Conservation (phyloP, 2,888 invertebrate genomes). For the Cremastinae sp. region DNA sequence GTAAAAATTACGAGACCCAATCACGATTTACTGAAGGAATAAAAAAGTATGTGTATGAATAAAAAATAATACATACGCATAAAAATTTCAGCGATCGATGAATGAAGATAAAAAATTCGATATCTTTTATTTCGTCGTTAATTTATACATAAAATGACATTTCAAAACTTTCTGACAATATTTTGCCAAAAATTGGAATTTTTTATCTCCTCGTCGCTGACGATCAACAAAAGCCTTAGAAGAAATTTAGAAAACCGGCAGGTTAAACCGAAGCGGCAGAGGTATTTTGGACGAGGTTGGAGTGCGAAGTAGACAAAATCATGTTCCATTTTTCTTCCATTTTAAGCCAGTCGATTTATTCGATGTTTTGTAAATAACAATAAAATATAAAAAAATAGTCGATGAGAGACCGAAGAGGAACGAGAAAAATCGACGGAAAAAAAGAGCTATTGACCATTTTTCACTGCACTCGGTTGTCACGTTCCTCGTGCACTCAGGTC, state of each 20-base stretch:
- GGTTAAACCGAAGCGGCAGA: constrained; percentile 80
- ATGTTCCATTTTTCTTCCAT: constrained; percentile 9
- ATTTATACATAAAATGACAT: constrained; percentile 1
- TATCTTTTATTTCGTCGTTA: background rate
- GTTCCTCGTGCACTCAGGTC: constrained; percentile 64
- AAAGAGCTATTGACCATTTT: constrained; percentile 59
- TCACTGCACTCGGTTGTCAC: constrained; percentile 63
- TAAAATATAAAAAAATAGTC: background rate
- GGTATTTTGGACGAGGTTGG: constrained; percentile 80
- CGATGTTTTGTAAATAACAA: background rate
- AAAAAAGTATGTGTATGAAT: constrained; percentile 62
- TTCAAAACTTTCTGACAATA: background rate
- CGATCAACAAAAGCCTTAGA: constrained; percentile 65
- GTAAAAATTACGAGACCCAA: constrained; percentile 74
- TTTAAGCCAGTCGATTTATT: constrained; percentile 8
- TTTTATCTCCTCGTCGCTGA: constrained; percentile 61
- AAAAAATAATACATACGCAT: constrained; percentile 58
- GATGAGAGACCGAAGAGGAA: background rate
- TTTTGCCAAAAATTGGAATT: too few relatives aligned
- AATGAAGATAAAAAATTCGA: constrained; percentile 68
- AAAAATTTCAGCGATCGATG: constrained; percentile 63
- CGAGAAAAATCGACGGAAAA: constrained; percentile 44
- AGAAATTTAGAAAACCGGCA: constrained; percentile 70
- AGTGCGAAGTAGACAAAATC: constrained; percentile 64
- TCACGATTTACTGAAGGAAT: constrained; percentile 66